Evolutionary conservation across 1,140 invertebrate species (phyloP).

Genomic region (Cherax destructor): DNA sequence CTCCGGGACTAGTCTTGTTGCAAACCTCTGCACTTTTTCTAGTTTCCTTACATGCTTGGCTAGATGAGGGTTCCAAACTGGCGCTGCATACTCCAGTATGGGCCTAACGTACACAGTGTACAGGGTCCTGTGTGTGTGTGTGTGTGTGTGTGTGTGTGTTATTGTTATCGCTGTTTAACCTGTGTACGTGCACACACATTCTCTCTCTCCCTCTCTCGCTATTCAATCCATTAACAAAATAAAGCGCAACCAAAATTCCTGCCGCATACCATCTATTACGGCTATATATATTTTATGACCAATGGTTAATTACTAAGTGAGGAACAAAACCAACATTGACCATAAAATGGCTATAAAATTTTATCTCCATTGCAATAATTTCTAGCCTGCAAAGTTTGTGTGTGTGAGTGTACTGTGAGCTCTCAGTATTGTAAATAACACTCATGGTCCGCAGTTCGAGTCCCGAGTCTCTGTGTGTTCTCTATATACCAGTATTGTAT

Average conservation of each 20-base stretch:
- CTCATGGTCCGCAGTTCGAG: too few species aligned
- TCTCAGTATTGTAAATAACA: too few species aligned
- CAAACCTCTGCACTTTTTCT: too few species aligned
- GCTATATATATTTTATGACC: not conserved
- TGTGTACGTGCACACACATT: not conserved
- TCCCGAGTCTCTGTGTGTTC: too few species aligned
- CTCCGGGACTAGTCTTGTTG: too few species aligned
- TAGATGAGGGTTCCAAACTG: too few species aligned
- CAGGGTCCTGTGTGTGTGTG: too few species aligned
- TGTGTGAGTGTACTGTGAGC: too few species aligned
- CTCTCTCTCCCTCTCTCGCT: conserved; percentile 7
- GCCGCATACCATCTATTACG: not conserved
- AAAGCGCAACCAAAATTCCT: not conserved
- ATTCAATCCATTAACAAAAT: not conserved
- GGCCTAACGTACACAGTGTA: too few species aligned
- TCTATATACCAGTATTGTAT: too few species aligned
- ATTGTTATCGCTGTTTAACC: not conserved
- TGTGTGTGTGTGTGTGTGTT: not conserved
- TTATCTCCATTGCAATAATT: not conserved
- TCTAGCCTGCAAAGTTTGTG: not conserved
- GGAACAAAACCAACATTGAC: not conserved
- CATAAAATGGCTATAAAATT: not conserved
- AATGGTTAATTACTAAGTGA: not conserved
- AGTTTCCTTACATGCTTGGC: too few species aligned
- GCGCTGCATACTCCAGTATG: too few species aligned